Evolutionary conservation across 2,888 invertebrate species (phyloP), one percentile per base, ranked within the genome.

Genomic region (Trachelus troglodyta): DNA sequence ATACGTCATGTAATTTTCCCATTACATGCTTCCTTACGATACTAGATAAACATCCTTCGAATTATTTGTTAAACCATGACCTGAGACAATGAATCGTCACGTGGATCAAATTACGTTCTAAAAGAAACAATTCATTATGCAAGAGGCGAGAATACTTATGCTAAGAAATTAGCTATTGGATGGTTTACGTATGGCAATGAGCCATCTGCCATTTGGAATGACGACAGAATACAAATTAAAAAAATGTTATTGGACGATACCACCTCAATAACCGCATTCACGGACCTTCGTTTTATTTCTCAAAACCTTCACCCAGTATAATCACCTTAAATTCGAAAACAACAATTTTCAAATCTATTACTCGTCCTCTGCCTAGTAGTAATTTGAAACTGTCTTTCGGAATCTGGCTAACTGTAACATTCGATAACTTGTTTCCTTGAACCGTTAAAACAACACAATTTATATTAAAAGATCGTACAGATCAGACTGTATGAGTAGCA

Each of bases 111-210:
- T 34, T 34, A 71, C 71, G 31, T 71, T 30, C 11, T 71, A 34
- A 76, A 78, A 40, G 78, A 37, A 35, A 75, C 69, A 69, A 79
- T 79, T 40, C 56, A 74, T 79, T 73, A 76, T 79, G 76, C 79
- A 79, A 76, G n/a, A 76, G 74, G 74, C 69, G 76, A 11, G 31
- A 34, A 73, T 78, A 73, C 76, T 76, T 74, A 79, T 76, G 79
- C 34, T 79, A 76, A 76, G 69, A 79, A 69, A 76, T 79, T 76
- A 37, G 23, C 12, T 23, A 37, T 37, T n/a, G 71, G 34, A 73
- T 68, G 76, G 40, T 69, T 69, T 69, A 79, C 35, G 40, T 35
- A 35, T 37, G 79, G 76, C 79, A 79, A 79, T 79, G 78, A 73
- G 69, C 34, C 73, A 34, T 76, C 73, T 69, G 79, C 34, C 69